Percentiles rank a stretch among this genome's conserved stretches.
These are phyloP conservation scores for Anser cygnoides DNA, from an alignment of 2,113 vertebrate species.

Conservation along the genomic window DNA sequence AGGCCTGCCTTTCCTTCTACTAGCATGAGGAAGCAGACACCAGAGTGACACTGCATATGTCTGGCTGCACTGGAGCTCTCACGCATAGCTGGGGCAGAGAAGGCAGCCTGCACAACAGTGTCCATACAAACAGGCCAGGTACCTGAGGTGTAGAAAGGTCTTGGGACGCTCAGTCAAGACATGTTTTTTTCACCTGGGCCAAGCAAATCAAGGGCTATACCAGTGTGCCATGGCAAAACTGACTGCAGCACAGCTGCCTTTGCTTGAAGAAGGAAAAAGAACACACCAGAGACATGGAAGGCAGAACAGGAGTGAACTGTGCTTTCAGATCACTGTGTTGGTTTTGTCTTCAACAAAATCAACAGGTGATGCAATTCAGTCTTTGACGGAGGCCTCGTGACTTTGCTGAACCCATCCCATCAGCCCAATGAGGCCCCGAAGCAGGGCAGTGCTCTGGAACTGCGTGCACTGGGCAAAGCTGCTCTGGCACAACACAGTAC, in stretches of 20 bases:
- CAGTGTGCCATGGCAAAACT: background rate
- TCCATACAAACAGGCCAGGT: background rate
- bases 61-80: background rate
- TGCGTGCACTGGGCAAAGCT: background rate
- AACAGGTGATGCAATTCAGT: background rate
- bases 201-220: background rate
- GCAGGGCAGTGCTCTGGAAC: too few species aligned
- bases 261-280: background rate
- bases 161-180: background rate
- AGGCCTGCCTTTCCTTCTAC: background rate
- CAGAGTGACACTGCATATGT: too few species aligned
- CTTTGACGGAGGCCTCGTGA: background rate
- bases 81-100: background rate
- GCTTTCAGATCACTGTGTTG: background rate
- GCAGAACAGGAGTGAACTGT: background rate
- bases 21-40: background rate
- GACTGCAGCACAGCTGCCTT: background rate
- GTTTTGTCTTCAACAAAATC: background rate
- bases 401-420: background rate
- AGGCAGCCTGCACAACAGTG: background rate
- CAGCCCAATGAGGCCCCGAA: too few species aligned
- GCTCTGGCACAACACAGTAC: background rate
- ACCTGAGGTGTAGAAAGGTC: background rate
- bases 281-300: background rate
- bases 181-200: background rate